Evolutionary conservation across 1,140 invertebrate species (phyloP).

Genomic region (Leptonema lineaticorne): DNA sequence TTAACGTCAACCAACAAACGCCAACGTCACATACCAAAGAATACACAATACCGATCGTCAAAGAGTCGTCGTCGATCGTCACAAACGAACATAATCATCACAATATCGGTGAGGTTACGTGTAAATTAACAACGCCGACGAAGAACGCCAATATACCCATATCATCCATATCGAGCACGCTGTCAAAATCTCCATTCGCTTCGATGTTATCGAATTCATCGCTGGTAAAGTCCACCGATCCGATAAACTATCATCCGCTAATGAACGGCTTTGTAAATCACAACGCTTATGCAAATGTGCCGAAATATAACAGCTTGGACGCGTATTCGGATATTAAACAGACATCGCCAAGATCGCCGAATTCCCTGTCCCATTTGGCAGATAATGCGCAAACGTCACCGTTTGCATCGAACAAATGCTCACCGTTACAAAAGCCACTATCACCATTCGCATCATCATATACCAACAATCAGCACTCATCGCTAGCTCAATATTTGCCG

Average conservation of each 20-base stretch:
- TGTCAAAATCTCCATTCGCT: slow-evolving; percentile 19
- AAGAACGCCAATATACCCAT: not conserved
- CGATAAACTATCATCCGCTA: not conserved
- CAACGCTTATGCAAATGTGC: not conserved
- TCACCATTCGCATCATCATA: slow-evolving; percentile 5
- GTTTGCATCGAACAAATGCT: not conserved
- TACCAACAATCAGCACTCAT: not conserved
- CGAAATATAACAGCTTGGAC: not conserved
- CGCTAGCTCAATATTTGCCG: not conserved
- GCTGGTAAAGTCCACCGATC: slow-evolving; percentile 11
- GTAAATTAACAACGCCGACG: not conserved
- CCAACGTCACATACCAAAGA: too few relatives aligned
- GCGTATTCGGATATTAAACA: too few relatives aligned
- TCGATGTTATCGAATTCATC: slow-evolving; percentile 7
- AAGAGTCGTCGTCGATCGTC: not conserved
- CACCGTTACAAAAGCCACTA: not conserved
- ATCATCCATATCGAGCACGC: slow-evolving; percentile 5
- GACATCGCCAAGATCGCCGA: not conserved
- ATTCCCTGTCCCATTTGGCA: slow-evolving; percentile 9
- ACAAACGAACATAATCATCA: not conserved
- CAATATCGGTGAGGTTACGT: not conserved
- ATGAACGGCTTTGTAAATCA: slow-evolving; percentile 8
- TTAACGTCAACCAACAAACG: not conserved
- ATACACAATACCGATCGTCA: not conserved
- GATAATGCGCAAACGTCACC: not conserved